A percentile compares a stretch with the other conserved stretches of the same genome.
Conservation (phyloP, 2,113 vertebrate genomes). For the Etheostoma spectabile region DNA sequence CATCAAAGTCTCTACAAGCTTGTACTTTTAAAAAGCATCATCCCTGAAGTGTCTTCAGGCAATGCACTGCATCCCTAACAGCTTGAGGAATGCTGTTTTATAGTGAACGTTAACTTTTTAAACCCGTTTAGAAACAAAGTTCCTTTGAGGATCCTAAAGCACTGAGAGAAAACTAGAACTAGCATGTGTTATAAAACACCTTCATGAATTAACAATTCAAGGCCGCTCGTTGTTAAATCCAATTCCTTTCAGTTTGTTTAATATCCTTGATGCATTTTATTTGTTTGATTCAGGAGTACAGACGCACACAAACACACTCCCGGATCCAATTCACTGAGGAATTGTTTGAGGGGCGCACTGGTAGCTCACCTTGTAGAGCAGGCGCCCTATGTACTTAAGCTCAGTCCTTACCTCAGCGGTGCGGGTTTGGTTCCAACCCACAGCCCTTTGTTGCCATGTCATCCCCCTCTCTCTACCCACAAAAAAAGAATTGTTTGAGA, state of each 20-base stretch:
- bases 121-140: neutral
- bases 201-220: conserved; percentile 24
- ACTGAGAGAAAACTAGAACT: neutral
- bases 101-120: neutral
- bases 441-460: too few species aligned
- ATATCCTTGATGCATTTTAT: conserved; percentile 38
- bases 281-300: conserved; percentile 28
- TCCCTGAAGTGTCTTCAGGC: neutral
- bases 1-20: neutral
- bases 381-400: too few species aligned
- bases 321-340: conserved; percentile 44
- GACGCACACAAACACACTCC: neutral
- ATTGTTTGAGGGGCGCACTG: conserved; percentile 18
- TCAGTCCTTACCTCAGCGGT: too few species aligned
- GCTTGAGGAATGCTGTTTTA: conserved; percentile 10
- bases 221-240: conserved; percentile 10
- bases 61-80: neutral
- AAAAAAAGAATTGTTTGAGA: conserved; percentile 39
- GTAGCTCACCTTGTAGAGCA: too few species aligned
- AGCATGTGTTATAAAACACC: neutral
- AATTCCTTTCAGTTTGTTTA: conserved; percentile 43
- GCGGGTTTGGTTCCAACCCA: too few species aligned
- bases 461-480: too few species aligned
- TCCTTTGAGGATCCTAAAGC: neutral
- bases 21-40: conserved; percentile 11